These are phyloP conservation scores for Plagodis dolabraria DNA, from an alignment of 2,888 invertebrate genomes.

Conservation along the genomic window DNA sequence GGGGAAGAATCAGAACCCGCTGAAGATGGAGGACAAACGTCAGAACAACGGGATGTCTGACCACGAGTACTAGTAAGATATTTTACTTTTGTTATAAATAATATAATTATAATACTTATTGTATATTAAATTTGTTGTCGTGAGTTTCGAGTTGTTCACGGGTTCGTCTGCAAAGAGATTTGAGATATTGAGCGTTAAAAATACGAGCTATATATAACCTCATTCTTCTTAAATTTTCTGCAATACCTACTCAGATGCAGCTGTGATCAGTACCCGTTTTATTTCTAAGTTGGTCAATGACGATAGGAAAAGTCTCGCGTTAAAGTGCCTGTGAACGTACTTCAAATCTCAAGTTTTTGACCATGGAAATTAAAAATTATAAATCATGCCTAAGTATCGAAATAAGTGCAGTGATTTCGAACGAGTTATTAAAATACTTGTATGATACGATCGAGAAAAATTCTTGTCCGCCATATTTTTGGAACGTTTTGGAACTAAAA, in stretches of 20 bases:
- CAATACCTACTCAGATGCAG: too few relatives aligned
- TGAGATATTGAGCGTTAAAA: too few relatives aligned
- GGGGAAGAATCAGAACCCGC: conserved; percentile 68
- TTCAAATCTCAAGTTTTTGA: neutral
- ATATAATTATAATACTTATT: neutral
- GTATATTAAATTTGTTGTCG: neutral
- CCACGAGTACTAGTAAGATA: conserved; percentile 78
- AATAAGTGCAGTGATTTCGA: conserved; percentile 1
- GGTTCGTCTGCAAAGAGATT: neutral
- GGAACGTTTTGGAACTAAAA: too few relatives aligned
- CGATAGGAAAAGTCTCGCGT: neutral
- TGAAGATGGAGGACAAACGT: conserved; percentile 57
- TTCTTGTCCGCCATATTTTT: too few relatives aligned
- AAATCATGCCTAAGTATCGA: neutral
- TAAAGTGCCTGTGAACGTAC: neutral
- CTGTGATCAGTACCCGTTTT: too few relatives aligned
- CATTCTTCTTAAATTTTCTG: too few relatives aligned
- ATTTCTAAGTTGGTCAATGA: too few relatives aligned
- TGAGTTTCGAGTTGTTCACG: neutral
- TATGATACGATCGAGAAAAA: too few relatives aligned
- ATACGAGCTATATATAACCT: too few relatives aligned
- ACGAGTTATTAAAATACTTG: neutral
- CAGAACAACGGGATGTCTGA: conserved; percentile 74
- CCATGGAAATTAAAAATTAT: neutral
- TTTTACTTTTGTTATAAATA: conserved; percentile 9